phyloP scores from a whole-genome alignment of 1,140 invertebrate species.

The Heliconius nattereri region DNA sequence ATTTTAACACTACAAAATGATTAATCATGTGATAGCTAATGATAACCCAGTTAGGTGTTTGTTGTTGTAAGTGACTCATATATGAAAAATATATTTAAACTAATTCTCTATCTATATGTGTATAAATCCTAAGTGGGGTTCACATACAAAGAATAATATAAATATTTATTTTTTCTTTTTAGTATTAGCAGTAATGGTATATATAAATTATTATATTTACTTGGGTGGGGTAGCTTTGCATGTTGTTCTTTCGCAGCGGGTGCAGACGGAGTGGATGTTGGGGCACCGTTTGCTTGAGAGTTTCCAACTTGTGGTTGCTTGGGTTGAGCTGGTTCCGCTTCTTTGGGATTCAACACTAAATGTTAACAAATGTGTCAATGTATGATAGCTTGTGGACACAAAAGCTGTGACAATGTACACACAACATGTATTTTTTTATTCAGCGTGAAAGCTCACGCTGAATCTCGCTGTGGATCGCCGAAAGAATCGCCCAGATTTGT shows the following conservation, averaged over 20 bases:
- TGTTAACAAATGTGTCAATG: constrained; percentile 33
- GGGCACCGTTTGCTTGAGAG: background rate
- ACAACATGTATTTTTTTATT: background rate
- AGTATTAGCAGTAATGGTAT: no score
- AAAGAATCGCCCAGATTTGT: no score
- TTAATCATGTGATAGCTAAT: background rate
- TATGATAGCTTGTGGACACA: constrained; percentile 7
- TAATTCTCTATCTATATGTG: no score
- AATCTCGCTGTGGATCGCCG: no score
- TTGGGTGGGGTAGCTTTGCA: constrained; percentile 40
- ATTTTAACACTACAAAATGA: background rate
- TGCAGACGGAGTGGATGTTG: background rate
- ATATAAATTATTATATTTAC: constrained; percentile 42
- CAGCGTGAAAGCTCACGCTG: no score
- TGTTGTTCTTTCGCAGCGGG: constrained; percentile 24
- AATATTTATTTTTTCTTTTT: no score
- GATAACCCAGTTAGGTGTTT: background rate
- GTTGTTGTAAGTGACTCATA: background rate
- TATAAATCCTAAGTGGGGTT: no score
- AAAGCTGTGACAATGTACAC: constrained; percentile 13
- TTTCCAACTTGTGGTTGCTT: constrained; percentile 18
- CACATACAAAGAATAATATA: no score
- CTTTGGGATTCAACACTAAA: constrained; percentile 72
- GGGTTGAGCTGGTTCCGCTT: constrained; percentile 37
- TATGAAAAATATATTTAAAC: no score